A percentile compares a stretch with the other conserved stretches of the same genome.
Conservation (phyloP, 2,113 vertebrate genomes). For the Mastomys coucha region DNA sequence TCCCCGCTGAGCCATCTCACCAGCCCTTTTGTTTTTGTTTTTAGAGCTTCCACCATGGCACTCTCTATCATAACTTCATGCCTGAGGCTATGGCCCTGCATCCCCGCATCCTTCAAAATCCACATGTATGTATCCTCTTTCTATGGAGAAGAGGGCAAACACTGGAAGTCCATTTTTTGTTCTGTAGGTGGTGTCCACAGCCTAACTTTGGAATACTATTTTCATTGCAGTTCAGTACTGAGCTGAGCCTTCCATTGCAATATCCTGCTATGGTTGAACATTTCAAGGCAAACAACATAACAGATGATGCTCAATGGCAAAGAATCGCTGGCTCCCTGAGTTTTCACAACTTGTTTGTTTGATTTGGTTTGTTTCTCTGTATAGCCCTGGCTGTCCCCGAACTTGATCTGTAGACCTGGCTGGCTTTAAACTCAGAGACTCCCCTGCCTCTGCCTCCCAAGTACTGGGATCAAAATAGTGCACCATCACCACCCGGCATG, state of each 20-base stretch:
- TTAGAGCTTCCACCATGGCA: not conserved
- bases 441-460: not conserved
- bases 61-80: not conserved
- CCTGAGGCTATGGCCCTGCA: not conserved
- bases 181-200: not conserved
- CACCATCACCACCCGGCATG: not conserved
- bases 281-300: conserved; percentile 29
- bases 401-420: not conserved
- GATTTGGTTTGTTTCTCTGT: not conserved
- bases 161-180: not conserved
- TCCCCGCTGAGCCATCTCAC: no score
- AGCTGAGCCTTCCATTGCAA: not conserved
- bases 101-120: not conserved
- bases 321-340: not conserved
- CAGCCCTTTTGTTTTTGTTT: no score
- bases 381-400: not conserved
- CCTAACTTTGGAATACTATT: not conserved
- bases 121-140: not conserved
- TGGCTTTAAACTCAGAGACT: not conserved
- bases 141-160: not conserved
- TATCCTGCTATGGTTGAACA: not conserved
- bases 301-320: not conserved
- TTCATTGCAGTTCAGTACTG: not conserved
- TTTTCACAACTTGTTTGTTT: not conserved
- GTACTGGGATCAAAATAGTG: not conserved